These are phyloP conservation scores for Cantharis flavilabris DNA, from an alignment of 2,888 invertebrate genomes.

Conservation along the genomic window DNA sequence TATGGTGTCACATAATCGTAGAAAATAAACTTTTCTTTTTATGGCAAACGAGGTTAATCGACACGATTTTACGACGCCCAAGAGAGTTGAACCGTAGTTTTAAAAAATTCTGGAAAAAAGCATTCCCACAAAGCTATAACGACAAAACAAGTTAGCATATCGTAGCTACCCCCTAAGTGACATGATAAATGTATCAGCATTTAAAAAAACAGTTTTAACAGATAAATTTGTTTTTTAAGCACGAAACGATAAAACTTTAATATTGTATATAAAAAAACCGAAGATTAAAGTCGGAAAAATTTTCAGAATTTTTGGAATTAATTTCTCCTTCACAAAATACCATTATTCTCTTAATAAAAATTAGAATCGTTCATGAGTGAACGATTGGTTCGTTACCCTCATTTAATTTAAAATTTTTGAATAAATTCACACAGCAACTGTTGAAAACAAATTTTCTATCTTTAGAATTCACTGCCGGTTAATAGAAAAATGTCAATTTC, in stretches of 20 bases:
- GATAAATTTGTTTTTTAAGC: neutral
- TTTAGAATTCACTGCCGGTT: neutral
- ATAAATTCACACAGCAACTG: neutral
- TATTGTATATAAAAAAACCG: neutral
- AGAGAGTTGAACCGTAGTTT: conserved; percentile 1
- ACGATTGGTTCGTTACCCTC: neutral
- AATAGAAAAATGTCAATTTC: neutral
- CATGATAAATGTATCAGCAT: neutral
- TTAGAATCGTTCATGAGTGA: neutral
- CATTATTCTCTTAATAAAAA: neutral
- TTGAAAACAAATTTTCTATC: neutral
- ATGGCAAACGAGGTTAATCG: conserved; percentile 2
- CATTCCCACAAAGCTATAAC: conserved; percentile 1
- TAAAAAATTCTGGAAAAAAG: neutral
- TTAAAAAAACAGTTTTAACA: neutral
- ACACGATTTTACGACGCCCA: conserved; percentile 5
- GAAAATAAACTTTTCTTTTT: conserved; percentile 5
- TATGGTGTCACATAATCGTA: conserved; percentile 1
- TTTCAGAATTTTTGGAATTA: neutral
- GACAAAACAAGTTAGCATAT: conserved; percentile 3
- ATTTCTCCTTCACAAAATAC: neutral
- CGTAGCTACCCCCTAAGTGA: conserved; percentile 3
- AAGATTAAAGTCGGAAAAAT: neutral
- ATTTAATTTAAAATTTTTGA: neutral
- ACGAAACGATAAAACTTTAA: neutral